Evolutionary conservation across 2,113 vertebrate species (phyloP), one percentile per base, ranked within the genome.

Genomic region (Globicephala melas): DNA sequence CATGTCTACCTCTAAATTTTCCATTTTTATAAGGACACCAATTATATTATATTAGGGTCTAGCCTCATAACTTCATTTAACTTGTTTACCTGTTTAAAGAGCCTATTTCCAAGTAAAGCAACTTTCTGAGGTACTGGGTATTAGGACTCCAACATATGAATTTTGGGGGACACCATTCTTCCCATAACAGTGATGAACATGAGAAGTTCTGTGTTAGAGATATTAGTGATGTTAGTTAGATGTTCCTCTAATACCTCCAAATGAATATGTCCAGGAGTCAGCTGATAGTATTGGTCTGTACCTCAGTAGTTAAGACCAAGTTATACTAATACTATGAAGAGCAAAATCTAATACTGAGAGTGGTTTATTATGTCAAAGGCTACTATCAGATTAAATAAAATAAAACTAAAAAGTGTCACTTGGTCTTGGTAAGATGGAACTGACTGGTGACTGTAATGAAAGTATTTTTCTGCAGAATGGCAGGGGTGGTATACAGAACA

Each of bases 401-500:
- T 38, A 7, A 67, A 93, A n/a, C 6, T 44, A 31, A 73, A 25
- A 26, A 5, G 1, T 74, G 0, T 70, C 26, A 5, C 38, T 15
- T 63, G 50, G 8, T 33, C 73, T 89, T 41, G 67, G 11, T 41
- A 82, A 89, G 7, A n/a, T 20, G 1, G 60, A 26, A 2, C 12
- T 58, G 74, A 33, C 21, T 47, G 23, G 3, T 68, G 12, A 81
- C 25, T 10, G 36, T 41, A 60, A 41, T 38, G 6, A 33, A 74
- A 70, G 11, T 23, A 33, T 33, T 53, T 53, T 87, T 62, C 31
- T 33, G 20, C 15, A 68, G 15, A 63, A 31, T 11, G 9, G 0
- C n/a, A 8, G n/a, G 8, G 1, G 31, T 4, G 47, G 14, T 20
- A 55, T 50, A 4, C 1, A 9, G 0, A 80, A 21, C 18, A 50